Conservation (phyloP, 2,888 invertebrate species). For the Spodoptera littoralis region DNA sequence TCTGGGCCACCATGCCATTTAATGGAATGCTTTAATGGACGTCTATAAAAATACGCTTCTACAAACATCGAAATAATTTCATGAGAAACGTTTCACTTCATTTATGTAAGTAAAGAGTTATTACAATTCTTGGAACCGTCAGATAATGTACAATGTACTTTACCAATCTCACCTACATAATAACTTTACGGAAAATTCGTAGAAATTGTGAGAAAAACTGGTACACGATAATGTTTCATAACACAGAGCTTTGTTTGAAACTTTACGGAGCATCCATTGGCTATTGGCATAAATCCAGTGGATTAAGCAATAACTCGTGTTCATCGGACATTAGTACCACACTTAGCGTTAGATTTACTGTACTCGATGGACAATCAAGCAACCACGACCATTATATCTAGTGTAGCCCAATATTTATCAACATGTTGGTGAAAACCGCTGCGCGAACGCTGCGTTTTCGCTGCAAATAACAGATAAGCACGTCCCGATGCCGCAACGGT, state of each 20-base stretch:
- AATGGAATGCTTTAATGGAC: too few relatives aligned
- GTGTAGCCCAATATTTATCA: slow-evolving; percentile 80
- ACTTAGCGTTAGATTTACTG: slow-evolving; percentile 61
- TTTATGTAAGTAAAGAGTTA: too few relatives aligned
- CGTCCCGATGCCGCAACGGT: slow-evolving; percentile 77
- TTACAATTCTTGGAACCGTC: too few relatives aligned
- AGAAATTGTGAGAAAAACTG: too few relatives aligned
- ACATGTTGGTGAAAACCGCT: slow-evolving; percentile 76
- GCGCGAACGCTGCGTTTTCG: slow-evolving; percentile 68
- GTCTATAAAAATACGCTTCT: neutral
- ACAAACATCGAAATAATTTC: too few relatives aligned
- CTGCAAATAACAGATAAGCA: slow-evolving; percentile 87
- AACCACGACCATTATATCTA: slow-evolving; percentile 59
- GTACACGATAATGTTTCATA: slow-evolving; percentile 27
- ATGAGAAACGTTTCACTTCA: too few relatives aligned
- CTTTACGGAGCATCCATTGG: slow-evolving; percentile 26
- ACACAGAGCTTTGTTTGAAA: slow-evolving; percentile 27
- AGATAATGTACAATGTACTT: too few relatives aligned
- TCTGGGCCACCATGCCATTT: too few relatives aligned
- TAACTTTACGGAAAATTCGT: neutral
- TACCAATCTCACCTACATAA: too few relatives aligned
- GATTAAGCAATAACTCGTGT: slow-evolving; percentile 66
- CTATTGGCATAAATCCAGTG: slow-evolving; percentile 56
- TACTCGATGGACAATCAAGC: slow-evolving; percentile 58
- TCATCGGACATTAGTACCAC: slow-evolving; percentile 47